Evolutionary conservation across 2,113 vertebrate genomes (phyloP).

Genomic region (Pterocles orientalis): DNA sequence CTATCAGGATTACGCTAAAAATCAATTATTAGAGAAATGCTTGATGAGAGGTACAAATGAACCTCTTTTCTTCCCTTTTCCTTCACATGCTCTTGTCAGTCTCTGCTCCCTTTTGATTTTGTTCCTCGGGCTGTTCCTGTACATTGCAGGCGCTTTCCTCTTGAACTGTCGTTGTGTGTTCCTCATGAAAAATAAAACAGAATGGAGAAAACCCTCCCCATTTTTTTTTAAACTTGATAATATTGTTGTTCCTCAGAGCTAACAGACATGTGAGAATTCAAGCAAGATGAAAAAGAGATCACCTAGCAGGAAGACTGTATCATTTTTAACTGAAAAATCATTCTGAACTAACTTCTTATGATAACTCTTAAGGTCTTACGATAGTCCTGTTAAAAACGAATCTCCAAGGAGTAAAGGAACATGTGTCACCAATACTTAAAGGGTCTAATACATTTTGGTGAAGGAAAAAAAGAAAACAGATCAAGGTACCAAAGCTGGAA

Average conservation of each 20-base stretch:
- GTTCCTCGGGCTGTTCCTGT: background rate
- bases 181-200: background rate
- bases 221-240: background rate
- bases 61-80: background rate
- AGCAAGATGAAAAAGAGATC: background rate
- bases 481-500: background rate
- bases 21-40: background rate
- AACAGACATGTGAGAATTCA: background rate
- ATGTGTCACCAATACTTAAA: background rate
- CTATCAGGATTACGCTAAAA: background rate
- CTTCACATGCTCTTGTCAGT: background rate
- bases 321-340: background rate
- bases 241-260: background rate
- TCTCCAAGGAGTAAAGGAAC: background rate
- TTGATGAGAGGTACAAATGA: background rate
- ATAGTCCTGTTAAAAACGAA: background rate
- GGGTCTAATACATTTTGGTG: background rate
- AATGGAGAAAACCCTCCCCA: background rate
- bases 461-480: background rate
- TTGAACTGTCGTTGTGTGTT: background rate
- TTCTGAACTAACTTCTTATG: background rate
- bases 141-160: background rate
- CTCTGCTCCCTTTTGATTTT: background rate
- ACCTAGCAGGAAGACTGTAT: background rate
- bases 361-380: background rate